Evolutionary conservation across 2,797 vertebrate species (phyloP).

Genomic region (Acrossocheilus fasciatus): DNA sequence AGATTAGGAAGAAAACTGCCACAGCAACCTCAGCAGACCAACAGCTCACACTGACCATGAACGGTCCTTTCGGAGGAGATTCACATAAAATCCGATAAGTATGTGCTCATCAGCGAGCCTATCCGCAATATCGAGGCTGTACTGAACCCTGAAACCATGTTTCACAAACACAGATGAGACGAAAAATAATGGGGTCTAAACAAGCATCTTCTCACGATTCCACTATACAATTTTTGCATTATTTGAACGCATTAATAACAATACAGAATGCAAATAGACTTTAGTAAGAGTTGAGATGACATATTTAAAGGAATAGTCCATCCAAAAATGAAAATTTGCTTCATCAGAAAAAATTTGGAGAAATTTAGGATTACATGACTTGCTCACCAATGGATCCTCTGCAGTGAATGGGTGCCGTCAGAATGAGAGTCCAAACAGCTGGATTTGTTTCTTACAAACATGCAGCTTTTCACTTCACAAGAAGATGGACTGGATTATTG

Average conservation of each 20-base stretch:
- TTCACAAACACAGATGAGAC: constrained; percentile 73
- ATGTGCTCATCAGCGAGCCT: constrained; percentile 99
- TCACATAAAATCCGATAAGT: constrained; percentile 98
- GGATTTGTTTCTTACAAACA: background rate
- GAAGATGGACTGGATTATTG: background rate
- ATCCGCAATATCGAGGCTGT: constrained; percentile 97
- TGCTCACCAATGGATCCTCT: background rate
- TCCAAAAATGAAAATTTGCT: background rate
- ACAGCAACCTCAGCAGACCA: constrained; percentile 15
- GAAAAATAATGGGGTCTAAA: constrained; percentile 66
- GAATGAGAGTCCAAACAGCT: background rate
- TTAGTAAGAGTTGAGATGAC: background rate
- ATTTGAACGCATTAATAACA: background rate
- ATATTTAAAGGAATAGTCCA: background rate
- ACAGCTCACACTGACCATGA: constrained; percentile 89
- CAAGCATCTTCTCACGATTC: background rate
- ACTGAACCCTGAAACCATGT: constrained; percentile 91
- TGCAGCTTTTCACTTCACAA: background rate
- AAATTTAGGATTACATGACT: background rate
- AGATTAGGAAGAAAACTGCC: constrained; percentile 29
- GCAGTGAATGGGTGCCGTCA: background rate
- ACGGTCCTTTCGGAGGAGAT: constrained; percentile 93
- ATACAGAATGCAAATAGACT: background rate
- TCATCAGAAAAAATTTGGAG: background rate
- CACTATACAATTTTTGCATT: background rate